Percentiles rank a stretch among this genome's conserved stretches.
Conservation (phyloP, 2,888 invertebrate genomes). For the Agrotis segetum region DNA sequence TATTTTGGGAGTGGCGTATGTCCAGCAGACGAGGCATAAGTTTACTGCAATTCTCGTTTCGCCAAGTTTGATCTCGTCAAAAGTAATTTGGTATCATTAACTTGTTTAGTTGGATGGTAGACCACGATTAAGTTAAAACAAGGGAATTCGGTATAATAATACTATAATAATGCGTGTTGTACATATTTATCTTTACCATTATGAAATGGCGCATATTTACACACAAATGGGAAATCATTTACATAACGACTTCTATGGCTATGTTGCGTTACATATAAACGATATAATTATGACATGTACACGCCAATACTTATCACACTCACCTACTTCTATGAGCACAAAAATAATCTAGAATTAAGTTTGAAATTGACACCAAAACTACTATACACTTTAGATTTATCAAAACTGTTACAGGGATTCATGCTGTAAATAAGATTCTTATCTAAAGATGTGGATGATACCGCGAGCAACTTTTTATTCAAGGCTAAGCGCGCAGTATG, state of each 20-base stretch:
- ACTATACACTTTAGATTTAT: not conserved
- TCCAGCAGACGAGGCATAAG: too few species aligned
- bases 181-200: not conserved
- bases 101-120: not conserved
- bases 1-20: too few species aligned
- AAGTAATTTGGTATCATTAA: not conserved
- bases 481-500: too few species aligned
- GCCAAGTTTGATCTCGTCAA: not conserved
- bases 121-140: not conserved
- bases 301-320: not conserved
- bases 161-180: too few species aligned
- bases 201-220: not conserved
- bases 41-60: not conserved
- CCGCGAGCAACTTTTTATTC: not conserved
- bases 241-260: not conserved
- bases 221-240: constrained; percentile 11
- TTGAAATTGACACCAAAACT: not conserved
- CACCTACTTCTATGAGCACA: not conserved
- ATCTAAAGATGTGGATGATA: not conserved
- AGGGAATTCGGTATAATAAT: not conserved
- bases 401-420: not conserved
- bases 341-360: constrained; percentile 4
- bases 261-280: not conserved
- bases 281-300: not conserved
- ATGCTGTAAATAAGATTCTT: not conserved